Evolutionary conservation across 2,888 invertebrate genomes (phyloP), one percentile per base, ranked within the genome.

Genomic region (Andrena praecox): DNA sequence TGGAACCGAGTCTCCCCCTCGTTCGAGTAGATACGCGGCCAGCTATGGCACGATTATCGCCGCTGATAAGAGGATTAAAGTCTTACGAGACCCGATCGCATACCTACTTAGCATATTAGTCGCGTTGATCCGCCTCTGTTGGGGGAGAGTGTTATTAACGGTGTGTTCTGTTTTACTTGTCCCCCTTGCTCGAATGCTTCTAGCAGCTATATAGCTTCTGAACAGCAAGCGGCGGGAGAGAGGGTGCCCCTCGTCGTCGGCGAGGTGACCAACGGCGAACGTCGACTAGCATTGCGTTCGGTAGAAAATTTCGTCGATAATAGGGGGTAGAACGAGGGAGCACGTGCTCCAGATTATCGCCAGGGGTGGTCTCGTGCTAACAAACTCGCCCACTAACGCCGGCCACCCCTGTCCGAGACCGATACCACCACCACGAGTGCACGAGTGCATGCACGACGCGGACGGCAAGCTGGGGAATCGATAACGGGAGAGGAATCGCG

Each of bases 381-480:
- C 78, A 79, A 80, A 87, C 66, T 64, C 63, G 52, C 59, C 20
- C 62, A 24, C 69, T 42, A 24, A 56, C 74, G 56, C 68, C 31
- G 69, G 2, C 73, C 72, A 62, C 77, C 54, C 70, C 48, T 50
- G 27, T n/a, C 52, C 54, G 52, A 68, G 69, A 63, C 63, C 60
- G 77, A 74, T 62, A 77, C 33, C 29, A 42, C 33, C 29, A 42
- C 16, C 52, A 52, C 67, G 27, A 27, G 54, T 10, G 31, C 31
- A 64, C 69, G 64, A 59, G 80, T 69, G 70, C 64, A 48, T 31
- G 24, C 33, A 52, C 69, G 66, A 20, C 24, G 54, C 52, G 66
- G 77, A 69, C 77, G 75, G 59, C 71, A 83, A 77, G 72, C 50
- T 79, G 68, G 76, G 42, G 42, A 76, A 89, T 87, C 89, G 83